Evolutionary conservation across 2,113 vertebrate species (phyloP).

Genomic region (Dicaeum eximium): DNA sequence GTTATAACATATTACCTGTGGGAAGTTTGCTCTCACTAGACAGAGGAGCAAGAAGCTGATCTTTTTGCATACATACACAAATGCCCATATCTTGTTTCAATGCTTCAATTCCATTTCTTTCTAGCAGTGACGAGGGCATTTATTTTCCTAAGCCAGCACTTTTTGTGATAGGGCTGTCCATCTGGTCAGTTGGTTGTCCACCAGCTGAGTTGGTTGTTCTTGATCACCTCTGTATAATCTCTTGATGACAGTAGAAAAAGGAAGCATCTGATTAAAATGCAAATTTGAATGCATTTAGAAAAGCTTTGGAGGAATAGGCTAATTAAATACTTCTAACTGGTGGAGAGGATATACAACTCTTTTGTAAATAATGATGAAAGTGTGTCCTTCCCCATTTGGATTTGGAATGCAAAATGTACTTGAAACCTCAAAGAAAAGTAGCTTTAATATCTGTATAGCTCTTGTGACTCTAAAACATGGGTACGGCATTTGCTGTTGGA

Average conservation of each 20-base stretch:
- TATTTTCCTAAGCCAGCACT: neutral
- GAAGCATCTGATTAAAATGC: neutral
- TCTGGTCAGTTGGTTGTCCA: neutral
- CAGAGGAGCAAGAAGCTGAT: neutral
- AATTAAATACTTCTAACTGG: neutral
- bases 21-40: neutral
- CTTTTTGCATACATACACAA: neutral
- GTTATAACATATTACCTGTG: too few relatives aligned
- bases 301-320: neutral
- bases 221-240: neutral
- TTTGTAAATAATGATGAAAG: neutral
- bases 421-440: neutral
- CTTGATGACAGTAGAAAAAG: neutral
- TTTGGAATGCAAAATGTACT: neutral
- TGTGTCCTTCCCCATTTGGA: neutral
- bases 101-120: neutral
- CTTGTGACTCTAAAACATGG: neutral
- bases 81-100: accelerated
- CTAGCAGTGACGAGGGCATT: neutral
- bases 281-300: slow-evolving; percentile 18
- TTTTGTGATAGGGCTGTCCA: neutral
- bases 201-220: neutral
- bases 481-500: neutral
- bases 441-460: neutral
- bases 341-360: neutral